Conservation (phyloP, 1,140 invertebrate genomes). For the Drosophila orosa region DNA sequence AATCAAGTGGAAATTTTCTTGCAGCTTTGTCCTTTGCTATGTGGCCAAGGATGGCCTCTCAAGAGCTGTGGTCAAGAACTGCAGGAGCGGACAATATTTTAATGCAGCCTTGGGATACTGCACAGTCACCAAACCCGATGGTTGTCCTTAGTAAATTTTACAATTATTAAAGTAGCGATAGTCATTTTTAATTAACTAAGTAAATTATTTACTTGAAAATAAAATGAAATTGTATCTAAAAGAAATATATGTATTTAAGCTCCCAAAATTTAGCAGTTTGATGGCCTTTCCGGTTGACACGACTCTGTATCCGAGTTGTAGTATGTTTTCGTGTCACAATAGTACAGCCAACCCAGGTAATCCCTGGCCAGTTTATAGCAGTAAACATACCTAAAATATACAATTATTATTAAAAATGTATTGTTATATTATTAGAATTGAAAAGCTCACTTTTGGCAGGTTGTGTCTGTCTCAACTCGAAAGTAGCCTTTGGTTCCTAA, state of each 20-base stretch:
- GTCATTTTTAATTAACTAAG: neutral
- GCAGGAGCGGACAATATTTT: slow-evolving; percentile 7
- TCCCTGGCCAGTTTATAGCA: slow-evolving; percentile 58
- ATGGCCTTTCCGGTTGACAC: slow-evolving; percentile 42
- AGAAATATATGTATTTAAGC: neutral
- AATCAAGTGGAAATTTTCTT: neutral
- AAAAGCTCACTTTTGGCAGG: slow-evolving; percentile 54
- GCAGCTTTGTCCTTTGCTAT: slow-evolving; percentile 24
- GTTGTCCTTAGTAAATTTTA: neutral
- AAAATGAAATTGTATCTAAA: neutral
- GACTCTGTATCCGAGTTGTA: slow-evolving; percentile 51
- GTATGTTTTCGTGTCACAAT: slow-evolving; percentile 52
- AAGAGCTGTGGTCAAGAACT: slow-evolving; percentile 10
- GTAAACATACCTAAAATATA: slow-evolving; percentile 56
- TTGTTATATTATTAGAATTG: too few species aligned
- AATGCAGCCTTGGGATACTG: neutral
- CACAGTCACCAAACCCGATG: neutral
- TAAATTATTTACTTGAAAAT: neutral
- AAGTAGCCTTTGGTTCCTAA: slow-evolving; percentile 46
- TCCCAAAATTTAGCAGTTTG: slow-evolving; percentile 33
- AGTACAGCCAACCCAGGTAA: slow-evolving; percentile 59
- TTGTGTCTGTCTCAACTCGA: slow-evolving; percentile 48
- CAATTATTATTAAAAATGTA: too few species aligned
- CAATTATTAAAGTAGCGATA: neutral
- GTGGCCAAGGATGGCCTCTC: neutral